phyloP scores from a whole-genome alignment of 2,113 vertebrate genomes.

The Clarias macrocephalus region DNA sequence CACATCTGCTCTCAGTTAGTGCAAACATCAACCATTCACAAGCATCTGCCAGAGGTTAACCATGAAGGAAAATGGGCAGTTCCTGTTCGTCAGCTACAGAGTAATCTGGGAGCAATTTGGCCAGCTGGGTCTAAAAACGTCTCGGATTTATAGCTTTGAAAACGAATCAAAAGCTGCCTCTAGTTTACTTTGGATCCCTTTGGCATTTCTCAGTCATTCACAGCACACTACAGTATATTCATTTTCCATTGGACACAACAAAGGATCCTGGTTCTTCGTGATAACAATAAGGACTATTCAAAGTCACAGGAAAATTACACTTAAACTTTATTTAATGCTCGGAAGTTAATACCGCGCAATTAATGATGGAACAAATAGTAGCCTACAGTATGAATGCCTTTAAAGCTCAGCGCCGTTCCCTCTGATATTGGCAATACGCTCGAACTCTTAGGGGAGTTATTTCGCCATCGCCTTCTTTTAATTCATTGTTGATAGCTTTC shows the following conservation, averaged over 20 bases:
- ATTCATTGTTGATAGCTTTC: conserved; percentile 15
- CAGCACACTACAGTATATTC: not conserved
- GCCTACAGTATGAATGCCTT: not conserved
- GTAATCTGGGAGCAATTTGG: conserved; percentile 78
- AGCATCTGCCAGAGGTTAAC: conserved; percentile 81
- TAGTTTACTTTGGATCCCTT: conserved; percentile 54
- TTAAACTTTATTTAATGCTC: not conserved
- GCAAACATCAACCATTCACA: conserved; percentile 64
- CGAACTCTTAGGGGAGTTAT: conserved; percentile 30
- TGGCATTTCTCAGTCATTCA: conserved; percentile 33
- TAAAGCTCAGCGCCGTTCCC: conserved; percentile 44
- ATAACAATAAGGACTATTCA: not conserved
- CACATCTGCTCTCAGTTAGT: conserved; percentile 69
- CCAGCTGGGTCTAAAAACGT: conserved; percentile 65
- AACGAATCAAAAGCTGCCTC: conserved; percentile 60
- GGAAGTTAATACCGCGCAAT: not conserved
- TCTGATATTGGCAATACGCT: conserved; percentile 28
- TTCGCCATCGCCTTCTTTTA: conserved; percentile 53
- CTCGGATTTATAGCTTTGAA: conserved; percentile 63
- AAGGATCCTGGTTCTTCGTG: not conserved
- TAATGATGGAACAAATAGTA: not conserved
- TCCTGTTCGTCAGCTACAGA: conserved; percentile 73
- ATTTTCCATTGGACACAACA: not conserved
- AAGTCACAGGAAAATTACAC: conserved; percentile 2
- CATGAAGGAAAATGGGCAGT: conserved; percentile 76